Base-by-base conservation (phyloP, 2,888 invertebrate species). In the Athalia circularis region DNA sequence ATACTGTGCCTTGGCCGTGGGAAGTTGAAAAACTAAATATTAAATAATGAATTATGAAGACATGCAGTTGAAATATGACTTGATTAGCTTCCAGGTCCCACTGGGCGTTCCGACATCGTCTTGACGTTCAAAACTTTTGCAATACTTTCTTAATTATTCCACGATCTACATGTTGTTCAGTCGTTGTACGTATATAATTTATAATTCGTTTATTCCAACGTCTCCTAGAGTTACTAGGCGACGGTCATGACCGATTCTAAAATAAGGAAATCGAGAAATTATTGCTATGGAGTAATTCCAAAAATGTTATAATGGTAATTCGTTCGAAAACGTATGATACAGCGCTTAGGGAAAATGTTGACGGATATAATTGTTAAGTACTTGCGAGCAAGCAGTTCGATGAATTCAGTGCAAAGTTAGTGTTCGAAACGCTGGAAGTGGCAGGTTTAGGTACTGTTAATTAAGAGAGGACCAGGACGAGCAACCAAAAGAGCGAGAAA, bases 381-480 rank as follows among this genome's bases (percentile, higher is more conserved):
- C 29, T 29, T 2, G 29, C 29, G 29, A 29, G 29, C 29, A 43
- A 54, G 54, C 54, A 47, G 47, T 72, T 47, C 59, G 47, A 72
- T 29, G 13, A 15, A 72, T 59, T 72, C 45, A 4, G 7, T 3
- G 15, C 13, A 15, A 72, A 72, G 59, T 59, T 72, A 47, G 9
- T 3, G 54, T 48, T 70, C 45, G 65, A 75, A 48, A 11, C 80
- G 84, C 64, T 80, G 84, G 84, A 86, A 80, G 86, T 85, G 72
- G 83, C 83, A 82, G 80, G 81, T 52, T 52, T 77, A 65, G 79
- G 52, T 83, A 81, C 84, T 83, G 80, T 82, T 86, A 86, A 87
- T 87, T 87, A 87, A 87, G 84, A 86, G 84, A 83, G 84, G 84
- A 83, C 83, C 83, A 81, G 83, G 82, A 81, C 84, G 84, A 86